These are phyloP conservation scores for Apostichopus leukothele DNA, from an alignment of 53 echinoderm and acorn worm genomes.

Conservation along the genomic window DNA sequence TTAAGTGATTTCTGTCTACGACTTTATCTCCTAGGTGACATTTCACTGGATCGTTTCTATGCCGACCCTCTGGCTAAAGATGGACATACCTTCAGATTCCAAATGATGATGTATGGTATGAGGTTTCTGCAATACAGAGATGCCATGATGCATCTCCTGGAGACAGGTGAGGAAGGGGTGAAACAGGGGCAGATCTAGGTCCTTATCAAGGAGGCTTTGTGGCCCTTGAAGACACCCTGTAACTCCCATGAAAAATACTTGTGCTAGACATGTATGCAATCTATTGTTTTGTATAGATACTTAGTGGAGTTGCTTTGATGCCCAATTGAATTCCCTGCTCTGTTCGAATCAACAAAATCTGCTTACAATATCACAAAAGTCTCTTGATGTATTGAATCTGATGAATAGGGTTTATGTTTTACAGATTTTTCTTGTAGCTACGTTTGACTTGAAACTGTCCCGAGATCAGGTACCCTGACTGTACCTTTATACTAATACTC, in stretches of 20 bases:
- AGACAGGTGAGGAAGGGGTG: conserved; percentile 57
- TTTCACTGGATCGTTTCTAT: conserved; percentile 87
- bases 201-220: not conserved
- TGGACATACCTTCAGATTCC: conserved; percentile 90
- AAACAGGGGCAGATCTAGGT: not conserved
- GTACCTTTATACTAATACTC: no score
- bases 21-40: conserved; percentile 52
- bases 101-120: conserved; percentile 81
- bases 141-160: conserved; percentile 73
- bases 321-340: no score
- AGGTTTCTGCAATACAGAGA: conserved; percentile 81
- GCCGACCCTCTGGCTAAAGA: conserved; percentile 86
- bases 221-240: not conserved
- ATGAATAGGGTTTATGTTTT: no score
- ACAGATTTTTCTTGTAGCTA: no score
- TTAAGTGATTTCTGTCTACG: not conserved
- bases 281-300: not conserved
- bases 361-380: no score
- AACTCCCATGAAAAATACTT: not conserved
- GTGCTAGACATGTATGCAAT: no score
- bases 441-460: no score
- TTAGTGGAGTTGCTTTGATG: no score
- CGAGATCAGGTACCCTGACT: no score
- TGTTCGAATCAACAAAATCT: no score
- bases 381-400: no score